Evolutionary conservation across 2,888 invertebrate genomes (phyloP).

Genomic region (Trissoscelio sp.): DNA sequence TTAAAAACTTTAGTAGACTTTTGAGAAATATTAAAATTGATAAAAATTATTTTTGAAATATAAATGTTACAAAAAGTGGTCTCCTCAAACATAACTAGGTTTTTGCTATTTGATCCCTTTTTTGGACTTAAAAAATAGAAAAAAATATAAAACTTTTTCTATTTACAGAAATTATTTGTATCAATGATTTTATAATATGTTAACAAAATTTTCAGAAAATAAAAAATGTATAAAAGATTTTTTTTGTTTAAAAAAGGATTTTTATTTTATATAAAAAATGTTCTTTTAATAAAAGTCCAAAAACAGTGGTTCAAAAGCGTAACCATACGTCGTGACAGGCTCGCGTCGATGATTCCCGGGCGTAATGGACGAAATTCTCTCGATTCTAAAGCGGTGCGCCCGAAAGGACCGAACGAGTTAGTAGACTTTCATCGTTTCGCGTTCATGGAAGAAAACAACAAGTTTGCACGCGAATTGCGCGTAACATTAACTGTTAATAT

Average conservation of each 20-base stretch:
- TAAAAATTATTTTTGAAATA: too few species aligned
- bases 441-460: conserved; percentile 68
- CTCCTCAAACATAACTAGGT: conserved; percentile 4
- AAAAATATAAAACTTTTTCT: conserved; percentile 6
- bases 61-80: conserved; percentile 17
- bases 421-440: conserved; percentile 57
- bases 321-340: conserved; percentile 6
- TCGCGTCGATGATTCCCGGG: conserved; percentile 34
- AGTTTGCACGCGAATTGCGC: conserved; percentile 60
- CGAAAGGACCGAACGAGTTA: conserved; percentile 54
- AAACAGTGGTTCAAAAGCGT: conserved; percentile 16
- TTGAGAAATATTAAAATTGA: too few species aligned
- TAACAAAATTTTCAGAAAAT: too few species aligned
- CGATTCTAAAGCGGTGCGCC: conserved; percentile 67
- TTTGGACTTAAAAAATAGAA: background rate
- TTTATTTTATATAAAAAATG: too few species aligned
- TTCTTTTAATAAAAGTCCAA: too few species aligned
- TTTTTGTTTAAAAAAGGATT: too few species aligned
- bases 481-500: conserved; percentile 77
- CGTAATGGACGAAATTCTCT: conserved; percentile 74
- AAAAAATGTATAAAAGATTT: too few species aligned
- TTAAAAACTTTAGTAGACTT: too few species aligned
- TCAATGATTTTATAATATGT: too few species aligned
- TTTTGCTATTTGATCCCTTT: conserved; percentile 5
- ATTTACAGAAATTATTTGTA: too few species aligned